A percentile compares a stretch with the other conserved stretches of the same genome.
These are phyloP conservation scores for Botia almorhae DNA, from an alignment of 2,797 vertebrate genomes.

Conservation along the genomic window DNA sequence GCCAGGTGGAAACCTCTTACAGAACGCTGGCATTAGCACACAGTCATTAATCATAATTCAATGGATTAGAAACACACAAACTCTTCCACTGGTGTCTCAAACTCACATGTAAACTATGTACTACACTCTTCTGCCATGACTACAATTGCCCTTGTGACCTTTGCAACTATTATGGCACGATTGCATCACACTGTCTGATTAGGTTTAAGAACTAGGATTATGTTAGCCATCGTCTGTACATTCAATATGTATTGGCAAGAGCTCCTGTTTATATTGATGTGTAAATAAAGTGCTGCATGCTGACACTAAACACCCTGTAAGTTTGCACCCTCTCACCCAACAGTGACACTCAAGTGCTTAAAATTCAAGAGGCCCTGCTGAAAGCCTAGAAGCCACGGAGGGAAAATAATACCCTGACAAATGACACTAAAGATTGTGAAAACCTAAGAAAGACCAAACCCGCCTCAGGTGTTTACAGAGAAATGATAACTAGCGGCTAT, in stretches of 20 bases:
- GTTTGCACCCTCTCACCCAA: too few species aligned
- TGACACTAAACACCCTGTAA: too few species aligned
- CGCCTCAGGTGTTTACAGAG: background rate
- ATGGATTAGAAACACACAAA: constrained; percentile 36
- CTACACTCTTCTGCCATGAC: background rate
- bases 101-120: constrained; percentile 10
- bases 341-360: background rate
- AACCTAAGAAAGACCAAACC: background rate
- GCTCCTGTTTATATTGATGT: background rate
- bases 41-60: constrained; percentile 35
- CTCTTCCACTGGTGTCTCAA: background rate
- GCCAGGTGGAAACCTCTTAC: constrained; percentile 28
- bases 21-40: constrained; percentile 18
- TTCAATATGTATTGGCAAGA: background rate
- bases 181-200: background rate
- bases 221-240: background rate
- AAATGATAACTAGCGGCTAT: too few species aligned
- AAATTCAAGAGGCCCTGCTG: background rate
- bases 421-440: background rate
- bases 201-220: background rate
- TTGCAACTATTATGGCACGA: background rate
- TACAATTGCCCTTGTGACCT: background rate
- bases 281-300: background rate
- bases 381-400: background rate
- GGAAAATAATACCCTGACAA: background rate